Percentiles rank a stretch among this genome's conserved stretches.
phyloP scores from a whole-genome alignment of 2,888 invertebrate species.

The Clepsis dumicolana region DNA sequence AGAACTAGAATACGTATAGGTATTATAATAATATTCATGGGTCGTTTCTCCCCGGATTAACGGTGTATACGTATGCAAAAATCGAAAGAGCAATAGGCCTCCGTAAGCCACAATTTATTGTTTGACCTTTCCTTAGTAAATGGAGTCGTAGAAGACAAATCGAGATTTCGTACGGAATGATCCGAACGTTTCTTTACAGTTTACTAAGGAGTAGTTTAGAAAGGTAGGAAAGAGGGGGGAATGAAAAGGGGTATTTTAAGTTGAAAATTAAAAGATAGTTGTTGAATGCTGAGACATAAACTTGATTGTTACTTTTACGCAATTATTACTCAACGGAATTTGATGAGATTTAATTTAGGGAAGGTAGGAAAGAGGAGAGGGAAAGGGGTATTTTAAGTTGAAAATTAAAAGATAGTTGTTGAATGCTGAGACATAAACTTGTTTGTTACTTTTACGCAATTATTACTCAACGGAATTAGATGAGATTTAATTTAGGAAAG shows the following conservation, averaged over 20 bases:
- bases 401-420: too few relatives aligned
- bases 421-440: too few relatives aligned
- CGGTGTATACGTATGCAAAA: conserved; percentile 43
- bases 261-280: too few relatives aligned
- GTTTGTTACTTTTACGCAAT: too few relatives aligned
- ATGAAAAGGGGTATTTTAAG: not conserved
- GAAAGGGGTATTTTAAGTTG: not conserved
- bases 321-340: too few relatives aligned
- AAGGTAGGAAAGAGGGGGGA: not conserved
- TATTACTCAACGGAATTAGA: too few relatives aligned
- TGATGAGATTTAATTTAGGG: too few relatives aligned
- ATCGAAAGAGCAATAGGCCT: conserved; percentile 39
- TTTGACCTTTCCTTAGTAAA: conserved; percentile 44
- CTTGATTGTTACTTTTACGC: too few relatives aligned
- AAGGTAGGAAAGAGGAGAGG: not conserved
- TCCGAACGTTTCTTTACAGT: conserved; percentile 46
- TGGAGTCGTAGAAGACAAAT: conserved; percentile 58
- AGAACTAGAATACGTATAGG: conserved; percentile 21
- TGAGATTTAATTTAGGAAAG: too few relatives aligned
- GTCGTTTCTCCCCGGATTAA: conserved; percentile 42
- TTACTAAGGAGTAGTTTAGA: conserved; percentile 21
- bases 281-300: too few relatives aligned
- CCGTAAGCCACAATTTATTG: conserved; percentile 36
- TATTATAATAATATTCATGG: conserved; percentile 41
- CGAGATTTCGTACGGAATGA: conserved; percentile 52